These are phyloP conservation scores for Atta texana DNA, from an alignment of 1,140 invertebrate species.

Conservation along the genomic window DNA sequence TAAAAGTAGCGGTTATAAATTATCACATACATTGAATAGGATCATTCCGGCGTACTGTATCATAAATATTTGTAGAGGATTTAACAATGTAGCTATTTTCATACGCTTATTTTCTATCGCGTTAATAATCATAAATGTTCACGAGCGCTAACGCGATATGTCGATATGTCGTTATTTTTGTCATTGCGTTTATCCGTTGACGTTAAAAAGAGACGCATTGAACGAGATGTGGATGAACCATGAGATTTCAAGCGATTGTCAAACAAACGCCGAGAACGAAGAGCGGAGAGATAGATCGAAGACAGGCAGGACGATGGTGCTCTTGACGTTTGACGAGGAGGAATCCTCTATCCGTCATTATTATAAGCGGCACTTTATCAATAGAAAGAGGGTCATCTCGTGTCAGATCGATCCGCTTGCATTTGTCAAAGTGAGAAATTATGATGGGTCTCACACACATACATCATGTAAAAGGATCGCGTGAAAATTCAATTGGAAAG, in stretches of 20 bases:
- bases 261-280: constrained; percentile 50
- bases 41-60: neutral
- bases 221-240: constrained; percentile 16
- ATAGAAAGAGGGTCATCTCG: constrained; percentile 55
- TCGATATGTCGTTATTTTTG: constrained; percentile 31
- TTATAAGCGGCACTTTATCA: constrained; percentile 67
- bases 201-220: constrained; percentile 41
- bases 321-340: constrained; percentile 63
- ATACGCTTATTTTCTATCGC: constrained; percentile 15
- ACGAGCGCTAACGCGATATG: neutral
- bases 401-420: constrained; percentile 67
- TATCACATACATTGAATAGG: neutral
- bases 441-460: constrained; percentile 58
- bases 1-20: constrained; percentile 26
- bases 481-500: constrained; percentile 70
- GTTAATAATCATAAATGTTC: constrained; percentile 48
- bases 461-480: constrained; percentile 50
- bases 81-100: constrained; percentile 34
- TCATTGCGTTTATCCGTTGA: constrained; percentile 37
- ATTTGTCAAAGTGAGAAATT: constrained; percentile 68
- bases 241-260: constrained; percentile 56
- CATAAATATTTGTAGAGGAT: constrained; percentile 43
- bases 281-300: constrained; percentile 58
- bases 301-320: constrained; percentile 61
- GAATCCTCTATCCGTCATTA: constrained; percentile 64